Percentiles rank a stretch among this genome's conserved stretches.
Conservation (phyloP, 1,140 invertebrate species). For the Leucophenga varia region DNA sequence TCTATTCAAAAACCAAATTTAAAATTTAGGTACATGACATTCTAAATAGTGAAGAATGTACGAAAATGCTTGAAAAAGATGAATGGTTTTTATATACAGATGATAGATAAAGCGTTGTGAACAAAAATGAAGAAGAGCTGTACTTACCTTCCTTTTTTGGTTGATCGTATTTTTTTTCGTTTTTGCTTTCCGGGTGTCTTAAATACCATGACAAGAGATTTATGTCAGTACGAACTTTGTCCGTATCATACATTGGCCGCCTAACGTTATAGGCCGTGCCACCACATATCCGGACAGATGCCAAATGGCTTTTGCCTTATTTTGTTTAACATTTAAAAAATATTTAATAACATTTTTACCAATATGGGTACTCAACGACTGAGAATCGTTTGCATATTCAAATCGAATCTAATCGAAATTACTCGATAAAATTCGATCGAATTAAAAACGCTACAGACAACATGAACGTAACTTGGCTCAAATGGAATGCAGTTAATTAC, state of each 20-base stretch:
- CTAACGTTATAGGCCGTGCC: slow-evolving; percentile 73
- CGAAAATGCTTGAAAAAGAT: too few relatives aligned
- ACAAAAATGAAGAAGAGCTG: slow-evolving; percentile 2
- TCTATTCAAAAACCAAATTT: too few relatives aligned
- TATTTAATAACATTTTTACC: slow-evolving; percentile 47
- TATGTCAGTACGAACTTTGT: slow-evolving; percentile 66
- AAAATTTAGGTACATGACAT: too few relatives aligned
- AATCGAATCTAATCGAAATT: too few relatives aligned
- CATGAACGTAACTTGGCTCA: too few relatives aligned
- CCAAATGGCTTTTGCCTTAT: slow-evolving; percentile 69
- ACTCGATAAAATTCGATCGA: too few relatives aligned
- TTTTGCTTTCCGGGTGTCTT: slow-evolving; percentile 65
- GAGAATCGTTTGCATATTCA: too few relatives aligned
- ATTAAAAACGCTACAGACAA: too few relatives aligned
- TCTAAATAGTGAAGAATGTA: too few relatives aligned
- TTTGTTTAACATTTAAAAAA: slow-evolving; percentile 55
- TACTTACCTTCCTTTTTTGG: slow-evolving; percentile 45
- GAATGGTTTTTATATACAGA: too few relatives aligned
- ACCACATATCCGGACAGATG: slow-evolving; percentile 76
- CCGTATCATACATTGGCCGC: slow-evolving; percentile 59
- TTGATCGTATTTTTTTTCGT: slow-evolving; percentile 31
- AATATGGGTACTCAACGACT: too few relatives aligned
- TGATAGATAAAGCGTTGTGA: too few relatives aligned
- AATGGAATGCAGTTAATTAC: slow-evolving; percentile 17
- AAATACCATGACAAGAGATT: slow-evolving; percentile 75